A percentile compares a stretch with the other conserved stretches of the same genome.
phyloP scores from a whole-genome alignment of 2,113 vertebrate species.

The Zootoca vivipara region DNA sequence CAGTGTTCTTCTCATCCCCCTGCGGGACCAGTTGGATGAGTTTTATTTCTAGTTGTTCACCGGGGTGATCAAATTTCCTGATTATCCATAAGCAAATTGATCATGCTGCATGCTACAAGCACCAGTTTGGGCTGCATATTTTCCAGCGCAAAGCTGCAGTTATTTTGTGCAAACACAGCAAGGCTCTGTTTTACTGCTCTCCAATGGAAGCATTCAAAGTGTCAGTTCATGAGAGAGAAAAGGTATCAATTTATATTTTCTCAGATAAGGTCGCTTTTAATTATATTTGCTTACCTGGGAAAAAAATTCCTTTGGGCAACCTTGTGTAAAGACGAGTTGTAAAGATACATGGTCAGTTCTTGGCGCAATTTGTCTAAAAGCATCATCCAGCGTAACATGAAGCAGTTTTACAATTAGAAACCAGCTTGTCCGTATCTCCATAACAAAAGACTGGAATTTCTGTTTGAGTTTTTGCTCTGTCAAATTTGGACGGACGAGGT shows the following conservation, averaged over 20 bases:
- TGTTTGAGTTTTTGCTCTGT: conserved; percentile 27
- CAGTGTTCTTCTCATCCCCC: not conserved
- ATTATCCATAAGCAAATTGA: conserved; percentile 53
- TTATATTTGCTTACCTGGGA: conserved; percentile 48
- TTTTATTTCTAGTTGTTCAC: conserved; percentile 33
- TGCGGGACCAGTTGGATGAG: not conserved
- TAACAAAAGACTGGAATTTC: conserved; percentile 40
- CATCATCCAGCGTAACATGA: accelerated
- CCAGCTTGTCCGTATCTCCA: conserved; percentile 34
- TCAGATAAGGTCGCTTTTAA: conserved; percentile 52
- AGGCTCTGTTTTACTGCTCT: conserved; percentile 62
- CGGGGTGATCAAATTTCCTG: conserved; percentile 49
- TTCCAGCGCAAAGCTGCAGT: conserved; percentile 66
- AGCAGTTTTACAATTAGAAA: conserved; percentile 50
- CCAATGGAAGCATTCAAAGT: conserved; percentile 55
- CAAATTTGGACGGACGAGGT: conserved; percentile 23
- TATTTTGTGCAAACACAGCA: conserved; percentile 73
- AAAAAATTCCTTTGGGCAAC: not conserved
- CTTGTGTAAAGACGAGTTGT: conserved; percentile 6
- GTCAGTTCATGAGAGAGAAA: conserved; percentile 41
- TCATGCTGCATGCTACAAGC: conserved; percentile 26
- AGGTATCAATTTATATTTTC: conserved; percentile 57
- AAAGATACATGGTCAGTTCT: conserved; percentile 31
- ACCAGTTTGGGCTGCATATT: conserved; percentile 58
- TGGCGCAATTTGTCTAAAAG: conserved; percentile 4